These are phyloP conservation scores for Egretta garzetta DNA, from an alignment of 2,113 vertebrate genomes.

Conservation along the genomic window DNA sequence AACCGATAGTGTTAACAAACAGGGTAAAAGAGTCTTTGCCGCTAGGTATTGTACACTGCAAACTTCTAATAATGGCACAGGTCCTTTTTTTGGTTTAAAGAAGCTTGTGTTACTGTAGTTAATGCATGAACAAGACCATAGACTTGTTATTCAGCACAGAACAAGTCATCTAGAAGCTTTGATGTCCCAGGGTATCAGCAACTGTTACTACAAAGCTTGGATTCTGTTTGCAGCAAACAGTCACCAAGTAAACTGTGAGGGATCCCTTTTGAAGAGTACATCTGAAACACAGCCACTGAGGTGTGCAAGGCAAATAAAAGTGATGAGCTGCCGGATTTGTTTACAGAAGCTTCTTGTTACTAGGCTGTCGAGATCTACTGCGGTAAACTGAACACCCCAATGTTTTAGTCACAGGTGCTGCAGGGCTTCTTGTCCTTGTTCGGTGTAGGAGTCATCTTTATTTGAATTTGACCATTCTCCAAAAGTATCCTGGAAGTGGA, in stretches of 20 bases:
- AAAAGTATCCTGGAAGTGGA: constrained; percentile 76
- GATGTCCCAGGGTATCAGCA: constrained; percentile 23
- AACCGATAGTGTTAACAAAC: neutral
- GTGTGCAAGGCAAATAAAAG: neutral
- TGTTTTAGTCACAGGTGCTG: constrained; percentile 86
- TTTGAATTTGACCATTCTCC: constrained; percentile 84
- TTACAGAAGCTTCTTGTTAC: neutral
- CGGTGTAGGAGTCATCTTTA: constrained; percentile 84
- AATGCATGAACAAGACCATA: constrained; percentile 38
- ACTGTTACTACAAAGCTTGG: constrained; percentile 38
- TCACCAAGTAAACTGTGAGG: constrained; percentile 34
- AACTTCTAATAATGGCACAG: constrained; percentile 26
- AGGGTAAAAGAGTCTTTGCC: neutral
- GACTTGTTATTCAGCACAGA: constrained; percentile 56
- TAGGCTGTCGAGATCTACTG: neutral
- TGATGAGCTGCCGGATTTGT: neutral
- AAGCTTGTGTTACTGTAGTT: constrained; percentile 70
- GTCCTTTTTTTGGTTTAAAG: constrained; percentile 67
- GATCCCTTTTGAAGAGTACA: neutral
- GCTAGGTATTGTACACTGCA: constrained; percentile 32
- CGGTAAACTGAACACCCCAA: neutral
- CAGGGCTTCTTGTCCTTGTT: constrained; percentile 93
- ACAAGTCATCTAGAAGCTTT: constrained; percentile 56
- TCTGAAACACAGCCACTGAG: neutral
- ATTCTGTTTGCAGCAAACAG: constrained; percentile 30